Base-by-base conservation (phyloP, 2,113 vertebrate species). In the Orcinus orca region DNA sequence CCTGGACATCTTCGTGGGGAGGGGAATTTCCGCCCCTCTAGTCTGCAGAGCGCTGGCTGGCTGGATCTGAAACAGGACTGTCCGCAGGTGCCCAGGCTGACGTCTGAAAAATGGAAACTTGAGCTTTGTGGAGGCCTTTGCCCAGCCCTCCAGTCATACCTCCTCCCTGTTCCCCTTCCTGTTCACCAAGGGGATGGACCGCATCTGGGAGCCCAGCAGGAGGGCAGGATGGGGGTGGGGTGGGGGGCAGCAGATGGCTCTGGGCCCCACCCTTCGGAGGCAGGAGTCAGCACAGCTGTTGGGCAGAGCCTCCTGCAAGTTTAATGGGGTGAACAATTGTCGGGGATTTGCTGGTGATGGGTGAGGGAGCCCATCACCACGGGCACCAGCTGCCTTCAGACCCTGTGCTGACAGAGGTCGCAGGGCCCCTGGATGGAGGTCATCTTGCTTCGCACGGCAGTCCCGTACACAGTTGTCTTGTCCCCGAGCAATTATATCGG, bases 271-370 rank as follows among this genome's bases (percentile, higher is more conserved):
- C 50, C 17, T 93, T 58, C 17, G 5, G 65, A 58, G 29, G 36
- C 25, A 53, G 58, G 89, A 95, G 36, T 83, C n/a, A 33, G 79
- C 50, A 33, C 91, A 96, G 97, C 96, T 97, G 93, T 65, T 86
- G 70, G 80, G 81, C 77, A 58, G 85, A 62, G 77, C 50, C 73
- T 88, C 82, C 20, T 94, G 41, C 23, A 83, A 74, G 44, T 76
- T 93, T 95, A 60, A 88, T 77, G 44, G 88, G 60, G 29, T 6
- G 18, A 88, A 55, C 88, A 44, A 23, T 81, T 65, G 71, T 44
- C 10, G 8, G 31, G 41, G 31, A n/a, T 33, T 83, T 85, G 93
- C 44, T 60, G 17, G 76, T 6, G 5, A 47, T 84, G 41, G 21
- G n/a, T 1, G 79, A 21, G 33, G 53, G 47, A 4, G 77, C 50